Base-by-base conservation (phyloP, 2,797 vertebrate species). In the Gallirallus australis region DNA sequence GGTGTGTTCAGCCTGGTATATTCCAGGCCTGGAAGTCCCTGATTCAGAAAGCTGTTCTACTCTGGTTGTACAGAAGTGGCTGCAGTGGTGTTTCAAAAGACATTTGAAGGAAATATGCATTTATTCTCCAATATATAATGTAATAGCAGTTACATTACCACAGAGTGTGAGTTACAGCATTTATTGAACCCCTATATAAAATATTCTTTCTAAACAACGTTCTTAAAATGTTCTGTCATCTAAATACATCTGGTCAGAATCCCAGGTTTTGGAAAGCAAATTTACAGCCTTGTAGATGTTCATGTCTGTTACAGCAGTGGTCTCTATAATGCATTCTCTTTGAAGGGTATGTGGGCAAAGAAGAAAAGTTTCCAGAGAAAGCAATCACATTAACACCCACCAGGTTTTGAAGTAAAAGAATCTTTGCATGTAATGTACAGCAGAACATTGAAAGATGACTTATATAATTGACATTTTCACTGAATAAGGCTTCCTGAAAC, bases 401-500 rank as follows among this genome's bases (percentile, higher is more conserved):
- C 23, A 73, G 83, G 16, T 89, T 92, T 82, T 86, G 77, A 96
- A 94, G 53, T 94, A 86, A 79, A 89, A 94, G 86, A 83, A 86
- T 93, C 75, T 86, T 90, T 90, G 63, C 77, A 63, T 88, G 33
- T 84, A 94, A 77, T 1, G 4, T 96, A 70, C 66, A 92, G 60
- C 77, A 80, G 95, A 91, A 90, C 59, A 45, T 45, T 82, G 86
- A 91, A 89, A 82, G 81, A 91, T 86, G 27, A 80, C 88, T 95
- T 96, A 93, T 9, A 63, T 95, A 96, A 96, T 95, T 82, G 93
- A 94, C 94, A 92, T 95, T 94, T 86, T 82, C 88, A 90, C 64
- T 75, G 75, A 84, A 75, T 75, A 95, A 89, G 64, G 48, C 57
- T 95, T 96, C 75, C 93, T 89, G 52, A 84, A 93, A 64, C 12